phyloP scores from a whole-genome alignment of 2,113 vertebrate genomes.

The Cololabis saira region DNA sequence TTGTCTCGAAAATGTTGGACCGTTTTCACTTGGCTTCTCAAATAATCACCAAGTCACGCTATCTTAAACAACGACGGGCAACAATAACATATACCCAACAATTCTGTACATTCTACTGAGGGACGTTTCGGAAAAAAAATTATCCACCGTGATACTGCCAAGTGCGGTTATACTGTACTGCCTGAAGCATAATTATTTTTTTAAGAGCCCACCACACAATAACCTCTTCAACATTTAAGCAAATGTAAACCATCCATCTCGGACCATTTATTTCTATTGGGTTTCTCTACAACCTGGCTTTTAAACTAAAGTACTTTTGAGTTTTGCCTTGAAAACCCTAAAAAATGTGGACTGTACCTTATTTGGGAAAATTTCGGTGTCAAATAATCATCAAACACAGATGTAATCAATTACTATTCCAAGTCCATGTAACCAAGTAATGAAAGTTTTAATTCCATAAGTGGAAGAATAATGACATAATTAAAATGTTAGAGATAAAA shows the following conservation, averaged over 20 bases:
- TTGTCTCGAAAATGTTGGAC: background rate
- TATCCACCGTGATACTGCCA: background rate
- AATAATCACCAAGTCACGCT: background rate
- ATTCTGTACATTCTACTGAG: no score
- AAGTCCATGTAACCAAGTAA: background rate
- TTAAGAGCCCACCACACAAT: no score
- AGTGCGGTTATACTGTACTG: no score
- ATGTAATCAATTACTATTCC: background rate
- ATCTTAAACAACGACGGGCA: background rate
- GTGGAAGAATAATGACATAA: background rate
- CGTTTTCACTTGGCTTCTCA: background rate
- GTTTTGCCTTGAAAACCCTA: no score
- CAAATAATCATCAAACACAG: background rate
- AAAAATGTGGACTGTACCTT: background rate
- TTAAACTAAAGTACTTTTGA: no score
- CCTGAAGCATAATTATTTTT: no score
- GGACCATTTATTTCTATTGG: background rate
- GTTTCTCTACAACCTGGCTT: background rate
- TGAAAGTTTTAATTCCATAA: background rate
- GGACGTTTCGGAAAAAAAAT: background rate
- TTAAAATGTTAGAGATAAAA: background rate
- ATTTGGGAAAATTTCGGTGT: background rate
- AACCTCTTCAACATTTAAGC: no score
- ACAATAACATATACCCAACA: background rate
- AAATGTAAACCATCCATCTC: no score